Evolutionary conservation across 1,140 invertebrate species (phyloP).

Genomic region (Triops cancriformis): DNA sequence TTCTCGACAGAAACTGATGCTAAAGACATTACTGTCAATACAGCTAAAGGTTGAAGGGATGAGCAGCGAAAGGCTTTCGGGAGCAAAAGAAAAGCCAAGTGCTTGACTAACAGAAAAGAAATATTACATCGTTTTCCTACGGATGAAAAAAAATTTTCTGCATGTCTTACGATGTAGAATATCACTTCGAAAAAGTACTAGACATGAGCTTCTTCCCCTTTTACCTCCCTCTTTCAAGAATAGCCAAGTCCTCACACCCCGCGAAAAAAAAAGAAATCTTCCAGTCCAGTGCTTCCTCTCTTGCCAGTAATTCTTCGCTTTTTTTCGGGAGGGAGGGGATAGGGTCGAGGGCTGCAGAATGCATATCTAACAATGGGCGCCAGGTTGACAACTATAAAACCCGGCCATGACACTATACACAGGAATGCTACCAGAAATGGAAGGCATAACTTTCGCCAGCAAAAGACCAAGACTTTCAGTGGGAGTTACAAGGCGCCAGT

Average conservation of each 20-base stretch:
- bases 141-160: neutral
- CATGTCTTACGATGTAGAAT: neutral
- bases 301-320: neutral
- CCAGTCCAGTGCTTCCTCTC: neutral
- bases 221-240: neutral
- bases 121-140: neutral
- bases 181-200: neutral
- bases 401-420: conserved; percentile 3
- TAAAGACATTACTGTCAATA: conserved; percentile 11
- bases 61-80: neutral
- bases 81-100: no score
- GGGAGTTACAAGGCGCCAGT: neutral
- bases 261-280: neutral
- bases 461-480: neutral
- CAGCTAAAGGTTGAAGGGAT: neutral
- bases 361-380: conserved; percentile 12
- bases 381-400: conserved; percentile 10
- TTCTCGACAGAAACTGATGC: neutral
- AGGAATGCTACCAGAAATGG: neutral
- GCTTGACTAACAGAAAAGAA: neutral
- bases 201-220: neutral
- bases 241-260: no score
- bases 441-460: neutral
- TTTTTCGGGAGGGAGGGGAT: neutral
- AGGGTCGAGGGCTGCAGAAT: neutral